A percentile compares a stretch with the other conserved stretches of the same genome.
These are phyloP conservation scores for Parambassis ranga DNA, from an alignment of 2,797 vertebrate species.

Conservation along the genomic window DNA sequence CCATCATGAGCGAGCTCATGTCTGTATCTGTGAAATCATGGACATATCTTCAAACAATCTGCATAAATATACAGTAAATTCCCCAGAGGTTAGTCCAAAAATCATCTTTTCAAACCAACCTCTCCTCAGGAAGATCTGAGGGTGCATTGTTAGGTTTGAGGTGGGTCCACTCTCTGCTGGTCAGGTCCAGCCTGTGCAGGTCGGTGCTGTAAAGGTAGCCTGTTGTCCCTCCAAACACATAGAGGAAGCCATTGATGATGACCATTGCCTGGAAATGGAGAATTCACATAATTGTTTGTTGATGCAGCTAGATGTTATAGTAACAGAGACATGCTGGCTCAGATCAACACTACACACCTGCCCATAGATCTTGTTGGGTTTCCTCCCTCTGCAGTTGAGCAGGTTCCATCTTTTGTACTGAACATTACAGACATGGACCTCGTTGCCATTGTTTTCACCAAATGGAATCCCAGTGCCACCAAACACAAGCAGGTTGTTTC, in stretches of 20 bases:
- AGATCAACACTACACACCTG: slow-evolving; percentile 80
- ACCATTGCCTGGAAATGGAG: slow-evolving; percentile 74
- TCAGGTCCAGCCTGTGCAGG: slow-evolving; percentile 94
- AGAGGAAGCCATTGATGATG: slow-evolving; percentile 95
- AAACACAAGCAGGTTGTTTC: slow-evolving; percentile 97
- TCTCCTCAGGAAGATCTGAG: slow-evolving; percentile 92
- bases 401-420: slow-evolving; percentile 95
- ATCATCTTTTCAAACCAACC: slow-evolving; percentile 75
- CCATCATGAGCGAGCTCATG: slow-evolving; percentile 96
- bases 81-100: not conserved
- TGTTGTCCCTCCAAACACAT: slow-evolving; percentile 97
- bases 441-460: slow-evolving; percentile 96
- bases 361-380: slow-evolving; percentile 95
- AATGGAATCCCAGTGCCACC: slow-evolving; percentile 97
- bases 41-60: not conserved
- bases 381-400: slow-evolving; percentile 93
- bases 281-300: not conserved
- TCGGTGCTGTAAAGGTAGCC: slow-evolving; percentile 98
- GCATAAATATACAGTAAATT: not conserved
- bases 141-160: slow-evolving; percentile 93
- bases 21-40: slow-evolving; percentile 84
- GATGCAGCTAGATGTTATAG: no score
- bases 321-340: not conserved
- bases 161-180: slow-evolving; percentile 93
- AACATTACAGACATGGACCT: slow-evolving; percentile 95